Evolutionary conservation across 2,797 vertebrate species (phyloP).

Genomic region (Fratercula arctica): DNA sequence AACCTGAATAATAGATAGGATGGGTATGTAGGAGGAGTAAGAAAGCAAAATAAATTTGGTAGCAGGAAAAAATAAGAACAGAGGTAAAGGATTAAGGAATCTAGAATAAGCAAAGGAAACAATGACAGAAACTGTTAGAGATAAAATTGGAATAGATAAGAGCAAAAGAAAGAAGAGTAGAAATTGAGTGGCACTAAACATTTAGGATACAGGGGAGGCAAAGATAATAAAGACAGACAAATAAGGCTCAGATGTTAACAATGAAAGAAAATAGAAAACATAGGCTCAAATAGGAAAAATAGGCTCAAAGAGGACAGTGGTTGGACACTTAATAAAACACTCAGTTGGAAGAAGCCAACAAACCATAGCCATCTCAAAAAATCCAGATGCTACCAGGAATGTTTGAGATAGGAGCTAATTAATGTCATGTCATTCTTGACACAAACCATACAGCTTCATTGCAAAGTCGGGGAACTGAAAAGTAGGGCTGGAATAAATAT

Average conservation of each 20-base stretch:
- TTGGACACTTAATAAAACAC: neutral
- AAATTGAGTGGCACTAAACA: neutral
- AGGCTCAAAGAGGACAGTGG: neutral
- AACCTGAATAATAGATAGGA: neutral
- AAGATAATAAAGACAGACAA: neutral
- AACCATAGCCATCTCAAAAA: neutral
- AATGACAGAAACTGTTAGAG: neutral
- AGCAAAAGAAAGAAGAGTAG: neutral
- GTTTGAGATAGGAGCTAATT: neutral
- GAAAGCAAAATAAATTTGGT: neutral
- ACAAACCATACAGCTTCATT: neutral
- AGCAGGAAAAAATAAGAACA: neutral
- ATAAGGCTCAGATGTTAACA: neutral
- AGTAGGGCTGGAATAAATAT: neutral
- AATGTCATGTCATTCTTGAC: neutral
- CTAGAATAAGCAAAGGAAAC: neutral
- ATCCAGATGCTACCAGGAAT: neutral
- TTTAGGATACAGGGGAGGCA: neutral
- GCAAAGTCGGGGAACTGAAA: neutral
- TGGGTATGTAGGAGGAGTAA: neutral
- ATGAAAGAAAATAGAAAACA: neutral
- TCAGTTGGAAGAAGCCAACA: neutral
- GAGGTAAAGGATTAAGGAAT: neutral
- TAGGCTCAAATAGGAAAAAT: neutral
- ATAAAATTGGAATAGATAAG: neutral